Evolutionary conservation across 2,888 invertebrate species (phyloP), one percentile per base, ranked within the genome.

Genomic region (Anagyrus pseudococci): DNA sequence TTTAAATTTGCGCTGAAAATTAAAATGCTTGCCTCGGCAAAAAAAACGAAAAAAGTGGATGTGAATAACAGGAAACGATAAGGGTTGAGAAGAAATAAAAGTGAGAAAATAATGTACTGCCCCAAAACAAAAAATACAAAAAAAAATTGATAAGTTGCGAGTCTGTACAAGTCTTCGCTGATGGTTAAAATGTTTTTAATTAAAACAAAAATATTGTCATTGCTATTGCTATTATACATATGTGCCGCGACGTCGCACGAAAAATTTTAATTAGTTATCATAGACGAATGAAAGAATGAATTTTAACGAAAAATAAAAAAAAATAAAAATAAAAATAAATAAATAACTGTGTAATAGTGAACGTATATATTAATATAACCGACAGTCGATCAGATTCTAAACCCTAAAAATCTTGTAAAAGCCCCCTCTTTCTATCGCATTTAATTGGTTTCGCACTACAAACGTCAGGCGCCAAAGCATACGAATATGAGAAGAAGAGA

Each of bases 81-180:
- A 44, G 13, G 26, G 8, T 50, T 17, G 44, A n/a, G 44, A 20
- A 19, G 26, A 19, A 44, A 53, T 26, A 47, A 56, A 49, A 61
- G 50, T 40, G 29, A 60, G 54, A 65, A 62, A 59, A 56, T 66
- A 65, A 65, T 58, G 48, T 66, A 66, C 66, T 66, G 66, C 66
- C 62, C 59, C 33, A 43, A 65, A 44, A 2, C 23, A 65, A 48
- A 29, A 47, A n/a, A n/a, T n/a, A n/a, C n/a, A n/a, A n/a, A 52
- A 62, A 52, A 66, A 59, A 58, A 50, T 58, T 41, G 40, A 62
- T 52, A 52, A 62, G 52, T 47, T 65, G 41, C 52, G 48, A 37
- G 48, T 62, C 33, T 61, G 37, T 53, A 58, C 55, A 55, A 26
- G 19, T 58, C 48, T 44, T 58, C 20, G 52, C 52, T 56, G 52